Percentiles rank a stretch among this genome's conserved stretches.
Evolutionary conservation across 2,888 invertebrate genomes (phyloP).

Genomic region (Drosophila monieri): DNA sequence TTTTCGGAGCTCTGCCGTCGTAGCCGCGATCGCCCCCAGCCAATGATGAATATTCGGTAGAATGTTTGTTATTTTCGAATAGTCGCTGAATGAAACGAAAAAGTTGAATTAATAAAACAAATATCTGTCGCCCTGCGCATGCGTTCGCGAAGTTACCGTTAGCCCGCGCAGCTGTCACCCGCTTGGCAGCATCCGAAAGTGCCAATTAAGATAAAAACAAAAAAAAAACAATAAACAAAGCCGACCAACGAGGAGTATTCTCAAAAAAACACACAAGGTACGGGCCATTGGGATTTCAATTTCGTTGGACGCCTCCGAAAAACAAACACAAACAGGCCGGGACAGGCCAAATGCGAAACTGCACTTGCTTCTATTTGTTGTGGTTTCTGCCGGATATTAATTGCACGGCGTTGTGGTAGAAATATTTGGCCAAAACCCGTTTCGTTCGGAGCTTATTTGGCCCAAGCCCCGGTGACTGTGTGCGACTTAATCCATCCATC

Average conservation of each 20-base stretch:
- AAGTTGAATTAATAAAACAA: background rate
- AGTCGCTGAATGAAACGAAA: background rate
- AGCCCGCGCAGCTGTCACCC: conserved; percentile 20
- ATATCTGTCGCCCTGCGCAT: conserved; percentile 5
- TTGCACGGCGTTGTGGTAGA: conserved; percentile 47
- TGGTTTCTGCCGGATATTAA: conserved; percentile 25
- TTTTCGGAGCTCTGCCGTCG: conserved; percentile 1
- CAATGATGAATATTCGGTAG: background rate
- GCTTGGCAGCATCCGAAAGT: conserved; percentile 11
- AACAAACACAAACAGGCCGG: conserved; percentile 5
- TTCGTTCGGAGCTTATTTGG: conserved; percentile 34
- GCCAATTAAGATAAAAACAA: conserved; percentile 23
- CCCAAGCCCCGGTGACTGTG: conserved; percentile 5
- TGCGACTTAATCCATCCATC: conserved; percentile 33
- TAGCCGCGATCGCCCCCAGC: conserved; percentile 1
- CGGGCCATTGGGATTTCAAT: conserved; percentile 6
- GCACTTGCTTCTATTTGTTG: conserved; percentile 37
- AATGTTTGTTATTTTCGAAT: conserved; percentile 1
- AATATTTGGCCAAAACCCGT: conserved; percentile 66
- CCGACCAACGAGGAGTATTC: background rate
- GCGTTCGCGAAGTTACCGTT: conserved; percentile 21
- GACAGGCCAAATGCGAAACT: conserved; percentile 3
- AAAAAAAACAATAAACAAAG: conserved; percentile 29
- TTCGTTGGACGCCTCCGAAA: conserved; percentile 11
- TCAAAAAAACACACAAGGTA: conserved; percentile 21